These are phyloP conservation scores for Papilio polyxenes DNA, from an alignment of 1,140 invertebrate genomes.

Conservation along the genomic window DNA sequence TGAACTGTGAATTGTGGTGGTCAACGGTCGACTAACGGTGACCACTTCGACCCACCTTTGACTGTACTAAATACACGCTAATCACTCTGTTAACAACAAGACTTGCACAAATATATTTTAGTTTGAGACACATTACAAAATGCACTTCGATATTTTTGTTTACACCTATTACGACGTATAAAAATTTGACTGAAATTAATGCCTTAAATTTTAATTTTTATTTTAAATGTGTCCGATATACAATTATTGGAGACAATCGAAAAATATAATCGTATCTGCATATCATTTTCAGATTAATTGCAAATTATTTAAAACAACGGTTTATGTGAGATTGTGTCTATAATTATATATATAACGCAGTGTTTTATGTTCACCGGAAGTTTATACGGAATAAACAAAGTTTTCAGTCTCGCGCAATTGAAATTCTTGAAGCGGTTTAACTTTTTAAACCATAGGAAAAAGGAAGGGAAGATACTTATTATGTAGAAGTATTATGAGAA, in stretches of 20 bases:
- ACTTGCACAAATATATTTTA: neutral
- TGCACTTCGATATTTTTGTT: neutral
- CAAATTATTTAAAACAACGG: too few relatives aligned
- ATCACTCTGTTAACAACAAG: neutral
- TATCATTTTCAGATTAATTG: too few relatives aligned
- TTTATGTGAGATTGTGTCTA: too few relatives aligned
- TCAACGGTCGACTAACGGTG: neutral
- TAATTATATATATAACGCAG: too few relatives aligned
- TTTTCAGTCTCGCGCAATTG: neutral
- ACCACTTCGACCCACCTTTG: neutral
- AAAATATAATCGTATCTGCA: too few relatives aligned
- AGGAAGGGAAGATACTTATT: too few relatives aligned
- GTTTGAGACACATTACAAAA: neutral
- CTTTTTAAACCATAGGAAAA: neutral
- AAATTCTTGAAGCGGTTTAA: neutral
- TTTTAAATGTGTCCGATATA: too few relatives aligned
- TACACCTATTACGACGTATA: too few relatives aligned
- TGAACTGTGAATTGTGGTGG: neutral
- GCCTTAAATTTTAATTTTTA: too few relatives aligned
- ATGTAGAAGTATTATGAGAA: too few relatives aligned
- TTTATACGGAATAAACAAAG: neutral
- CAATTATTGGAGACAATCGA: too few relatives aligned
- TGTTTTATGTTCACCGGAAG: constrained; percentile 1
- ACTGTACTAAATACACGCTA: constrained; percentile 1
- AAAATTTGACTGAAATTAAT: too few relatives aligned